A percentile compares a stretch with the other conserved stretches of the same genome.
These are phyloP conservation scores for Crypturellus tataupa DNA, from an alignment of 2,797 vertebrate species.

Conservation along the genomic window DNA sequence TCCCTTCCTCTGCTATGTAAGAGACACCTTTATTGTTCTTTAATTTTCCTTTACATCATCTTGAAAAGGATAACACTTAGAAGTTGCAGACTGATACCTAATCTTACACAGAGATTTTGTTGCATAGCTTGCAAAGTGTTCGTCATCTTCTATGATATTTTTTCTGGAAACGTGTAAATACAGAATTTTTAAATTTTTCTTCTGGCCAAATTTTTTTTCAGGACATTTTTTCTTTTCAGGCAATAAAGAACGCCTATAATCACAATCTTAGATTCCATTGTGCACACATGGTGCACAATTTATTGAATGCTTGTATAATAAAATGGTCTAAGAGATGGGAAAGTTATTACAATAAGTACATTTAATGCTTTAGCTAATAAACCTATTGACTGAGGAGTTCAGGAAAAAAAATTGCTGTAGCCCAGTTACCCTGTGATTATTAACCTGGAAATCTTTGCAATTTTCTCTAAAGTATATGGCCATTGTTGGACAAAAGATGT, in stretches of 20 bases:
- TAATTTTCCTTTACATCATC: background rate
- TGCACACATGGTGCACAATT: background rate
- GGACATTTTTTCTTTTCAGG: too few relatives aligned
- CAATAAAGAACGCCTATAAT: background rate
- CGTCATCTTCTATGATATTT: background rate
- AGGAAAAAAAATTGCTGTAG: background rate
- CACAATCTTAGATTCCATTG: background rate
- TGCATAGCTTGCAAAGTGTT: background rate
- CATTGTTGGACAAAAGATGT: background rate
- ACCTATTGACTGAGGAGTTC: background rate
- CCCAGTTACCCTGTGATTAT: background rate
- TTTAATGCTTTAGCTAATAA: background rate
- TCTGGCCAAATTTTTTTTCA: background rate
- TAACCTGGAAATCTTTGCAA: background rate
- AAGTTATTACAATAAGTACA: background rate
- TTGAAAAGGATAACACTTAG: background rate
- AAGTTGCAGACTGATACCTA: background rate
- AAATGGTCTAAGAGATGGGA: background rate
- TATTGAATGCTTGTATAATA: background rate
- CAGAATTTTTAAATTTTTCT: background rate
- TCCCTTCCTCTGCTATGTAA: background rate
- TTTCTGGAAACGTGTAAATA: background rate
- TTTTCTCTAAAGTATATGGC: background rate
- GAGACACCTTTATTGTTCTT: background rate
- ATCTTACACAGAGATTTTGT: background rate